Conservation (phyloP, 1,140 invertebrate species). For the Odontomachus brunneus region DNA sequence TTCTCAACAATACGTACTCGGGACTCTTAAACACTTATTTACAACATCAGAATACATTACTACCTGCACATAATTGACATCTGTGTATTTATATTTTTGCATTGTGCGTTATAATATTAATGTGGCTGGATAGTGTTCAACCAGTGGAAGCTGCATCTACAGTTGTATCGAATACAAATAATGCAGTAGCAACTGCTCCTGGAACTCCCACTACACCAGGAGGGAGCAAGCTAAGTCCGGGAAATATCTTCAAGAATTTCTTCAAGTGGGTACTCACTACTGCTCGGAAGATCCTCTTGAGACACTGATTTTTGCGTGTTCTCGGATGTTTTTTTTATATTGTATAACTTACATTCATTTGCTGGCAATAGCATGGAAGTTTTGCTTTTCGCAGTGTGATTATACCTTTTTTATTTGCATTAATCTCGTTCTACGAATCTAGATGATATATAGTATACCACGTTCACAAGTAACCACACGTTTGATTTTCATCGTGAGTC, state of each 20-base stretch:
- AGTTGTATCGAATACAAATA: conserved; percentile 82
- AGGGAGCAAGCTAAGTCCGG: conserved; percentile 91
- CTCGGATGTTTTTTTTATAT: conserved; percentile 58
- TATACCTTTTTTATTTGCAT: conserved; percentile 73
- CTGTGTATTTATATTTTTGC: conserved; percentile 62
- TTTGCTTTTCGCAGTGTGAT: conserved; percentile 77
- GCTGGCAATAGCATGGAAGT: conserved; percentile 78
- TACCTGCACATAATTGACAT: conserved; percentile 49
- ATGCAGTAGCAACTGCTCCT: conserved; percentile 86
- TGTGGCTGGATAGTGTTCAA: conserved; percentile 82
- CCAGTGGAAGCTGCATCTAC: conserved; percentile 81
- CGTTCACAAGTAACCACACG: conserved; percentile 21
- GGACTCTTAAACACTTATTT: conserved; percentile 22
- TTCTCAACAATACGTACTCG: not conserved
- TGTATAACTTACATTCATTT: conserved; percentile 70
- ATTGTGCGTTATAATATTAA: conserved; percentile 73
- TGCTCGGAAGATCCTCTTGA: conserved; percentile 74
- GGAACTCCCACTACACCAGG: conserved; percentile 87
- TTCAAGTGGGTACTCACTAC: conserved; percentile 91
- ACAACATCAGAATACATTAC: conserved; percentile 49
- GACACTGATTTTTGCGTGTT: conserved; percentile 67
- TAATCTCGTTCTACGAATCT: conserved; percentile 32
- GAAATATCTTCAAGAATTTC: conserved; percentile 97
- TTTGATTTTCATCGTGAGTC: not conserved
- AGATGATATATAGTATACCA: conserved; percentile 16